Evolutionary conservation across 2,888 invertebrate genomes (phyloP).

Genomic region (Mesochorus sp.): DNA sequence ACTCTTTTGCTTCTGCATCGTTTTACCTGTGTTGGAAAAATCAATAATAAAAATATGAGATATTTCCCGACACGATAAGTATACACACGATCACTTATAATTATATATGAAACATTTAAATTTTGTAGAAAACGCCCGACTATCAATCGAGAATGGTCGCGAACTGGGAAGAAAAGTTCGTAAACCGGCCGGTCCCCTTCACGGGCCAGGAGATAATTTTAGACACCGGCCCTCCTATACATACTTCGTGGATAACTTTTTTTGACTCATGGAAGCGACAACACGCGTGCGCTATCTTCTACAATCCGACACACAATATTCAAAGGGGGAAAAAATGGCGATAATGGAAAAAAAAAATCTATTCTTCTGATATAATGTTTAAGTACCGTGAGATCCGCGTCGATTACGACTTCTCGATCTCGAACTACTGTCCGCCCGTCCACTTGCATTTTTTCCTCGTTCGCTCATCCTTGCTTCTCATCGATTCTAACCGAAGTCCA

Average conservation of each 20-base stretch:
- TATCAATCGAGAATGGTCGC: conserved; percentile 57
- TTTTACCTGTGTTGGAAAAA: conserved; percentile 72
- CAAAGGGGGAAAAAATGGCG: conserved; percentile 18
- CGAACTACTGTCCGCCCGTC: conserved; percentile 72
- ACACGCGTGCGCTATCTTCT: conserved; percentile 58
- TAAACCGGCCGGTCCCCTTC: conserved; percentile 70
- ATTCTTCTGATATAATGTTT: background rate
- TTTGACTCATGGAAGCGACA: conserved; percentile 59
- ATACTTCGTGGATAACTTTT: conserved; percentile 68
- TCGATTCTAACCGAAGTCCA: conserved; percentile 28
- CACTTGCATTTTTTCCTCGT: conserved; percentile 71
- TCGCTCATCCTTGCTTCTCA: conserved; percentile 72
- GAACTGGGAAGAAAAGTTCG: conserved; percentile 73
- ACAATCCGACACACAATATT: conserved; percentile 35
- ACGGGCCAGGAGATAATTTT: conserved; percentile 75
- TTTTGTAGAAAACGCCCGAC: background rate
- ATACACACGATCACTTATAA: too few species aligned
- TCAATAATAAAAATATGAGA: background rate
- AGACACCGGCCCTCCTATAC: conserved; percentile 69
- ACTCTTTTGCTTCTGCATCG: conserved; percentile 82
- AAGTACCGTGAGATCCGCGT: conserved; percentile 77
- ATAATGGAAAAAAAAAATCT: conserved; percentile 25
- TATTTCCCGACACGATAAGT: too few species aligned
- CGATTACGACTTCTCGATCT: conserved; percentile 78
- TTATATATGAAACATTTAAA: too few species aligned